phyloP scores from a whole-genome alignment of 2,797 vertebrate genomes.

The Rhadinocentrus ornatus region DNA sequence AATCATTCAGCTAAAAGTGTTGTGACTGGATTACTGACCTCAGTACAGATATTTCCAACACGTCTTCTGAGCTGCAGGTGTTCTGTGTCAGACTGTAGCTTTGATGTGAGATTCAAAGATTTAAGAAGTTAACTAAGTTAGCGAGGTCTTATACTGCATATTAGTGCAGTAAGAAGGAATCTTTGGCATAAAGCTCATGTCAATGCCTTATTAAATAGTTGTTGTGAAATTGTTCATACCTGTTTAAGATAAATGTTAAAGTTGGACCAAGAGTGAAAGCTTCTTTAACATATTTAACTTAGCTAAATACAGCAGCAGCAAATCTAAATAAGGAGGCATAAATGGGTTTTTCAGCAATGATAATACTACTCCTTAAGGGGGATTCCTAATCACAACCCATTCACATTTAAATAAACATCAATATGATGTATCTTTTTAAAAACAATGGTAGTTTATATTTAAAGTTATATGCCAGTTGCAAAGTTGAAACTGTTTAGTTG shows the following conservation, averaged over 20 bases:
- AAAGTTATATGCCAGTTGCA: neutral
- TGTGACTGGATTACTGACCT: constrained; percentile 59
- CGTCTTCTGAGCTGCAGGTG: constrained; percentile 57
- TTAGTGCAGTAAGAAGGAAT: neutral
- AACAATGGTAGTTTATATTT: neutral
- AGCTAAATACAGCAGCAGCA: too few relatives aligned
- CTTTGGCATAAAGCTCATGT: neutral
- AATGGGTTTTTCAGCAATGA: neutral
- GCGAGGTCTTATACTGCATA: constrained; percentile 16
- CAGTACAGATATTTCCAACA: constrained; percentile 41
- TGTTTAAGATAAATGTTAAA: neutral
- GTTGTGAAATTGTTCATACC: neutral
- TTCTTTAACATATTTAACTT: too few relatives aligned
- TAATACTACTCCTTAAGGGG: neutral
- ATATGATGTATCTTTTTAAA: neutral
- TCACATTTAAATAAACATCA: neutral
- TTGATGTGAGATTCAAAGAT: constrained; percentile 49
- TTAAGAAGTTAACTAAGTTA: neutral
- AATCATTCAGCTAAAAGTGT: constrained; percentile 45
- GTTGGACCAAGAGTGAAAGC: neutral
- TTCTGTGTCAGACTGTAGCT: constrained; percentile 39
- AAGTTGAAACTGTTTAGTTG: neutral
- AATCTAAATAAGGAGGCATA: neutral
- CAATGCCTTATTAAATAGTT: neutral
- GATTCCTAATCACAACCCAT: neutral